A percentile compares a stretch with the other conserved stretches of the same genome.
phyloP scores from a whole-genome alignment of 2,888 invertebrate species.

The Raillietiella orientalis region DNA sequence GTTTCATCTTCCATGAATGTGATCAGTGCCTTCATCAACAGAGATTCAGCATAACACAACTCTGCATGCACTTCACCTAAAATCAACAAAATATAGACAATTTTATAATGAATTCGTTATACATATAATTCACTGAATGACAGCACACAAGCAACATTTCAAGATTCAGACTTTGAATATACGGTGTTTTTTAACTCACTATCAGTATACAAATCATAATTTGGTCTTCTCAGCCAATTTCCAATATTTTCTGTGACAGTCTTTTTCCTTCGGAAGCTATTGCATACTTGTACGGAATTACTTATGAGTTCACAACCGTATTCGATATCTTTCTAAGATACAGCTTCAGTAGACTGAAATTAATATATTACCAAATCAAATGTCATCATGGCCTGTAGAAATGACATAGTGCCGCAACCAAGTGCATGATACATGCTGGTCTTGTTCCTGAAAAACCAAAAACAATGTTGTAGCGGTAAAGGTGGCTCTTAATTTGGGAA shows the following conservation, averaged over 20 bases:
- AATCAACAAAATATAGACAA: conserved; percentile 7
- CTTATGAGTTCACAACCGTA: conserved; percentile 39
- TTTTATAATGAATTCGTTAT: background rate
- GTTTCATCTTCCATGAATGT: conserved; percentile 86
- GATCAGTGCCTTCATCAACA: conserved; percentile 55
- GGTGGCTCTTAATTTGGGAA: too few species aligned
- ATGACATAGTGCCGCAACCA: conserved; percentile 56
- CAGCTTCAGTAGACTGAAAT: background rate
- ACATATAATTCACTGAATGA: conserved; percentile 3
- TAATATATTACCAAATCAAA: conserved; percentile 31
- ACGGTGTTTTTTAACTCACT: conserved; percentile 13
- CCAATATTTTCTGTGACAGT: conserved; percentile 43
- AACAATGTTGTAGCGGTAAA: too few species aligned
- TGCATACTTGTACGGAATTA: conserved; percentile 40
- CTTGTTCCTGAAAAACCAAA: too few species aligned
- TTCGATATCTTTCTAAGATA: conserved; percentile 25
- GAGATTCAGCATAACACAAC: conserved; percentile 67
- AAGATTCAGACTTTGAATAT: conserved; percentile 3
- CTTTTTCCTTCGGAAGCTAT: conserved; percentile 27
- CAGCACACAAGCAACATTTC: conserved; percentile 1
- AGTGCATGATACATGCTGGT: conserved; percentile 73
- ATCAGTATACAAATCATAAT: conserved; percentile 38
- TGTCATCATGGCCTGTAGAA: conserved; percentile 69
- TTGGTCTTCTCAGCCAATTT: conserved; percentile 38
- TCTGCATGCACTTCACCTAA: conserved; percentile 73